These are phyloP conservation scores for Megaptera novaeangliae DNA, from an alignment of 2,113 vertebrate genomes.

Conservation along the genomic window DNA sequence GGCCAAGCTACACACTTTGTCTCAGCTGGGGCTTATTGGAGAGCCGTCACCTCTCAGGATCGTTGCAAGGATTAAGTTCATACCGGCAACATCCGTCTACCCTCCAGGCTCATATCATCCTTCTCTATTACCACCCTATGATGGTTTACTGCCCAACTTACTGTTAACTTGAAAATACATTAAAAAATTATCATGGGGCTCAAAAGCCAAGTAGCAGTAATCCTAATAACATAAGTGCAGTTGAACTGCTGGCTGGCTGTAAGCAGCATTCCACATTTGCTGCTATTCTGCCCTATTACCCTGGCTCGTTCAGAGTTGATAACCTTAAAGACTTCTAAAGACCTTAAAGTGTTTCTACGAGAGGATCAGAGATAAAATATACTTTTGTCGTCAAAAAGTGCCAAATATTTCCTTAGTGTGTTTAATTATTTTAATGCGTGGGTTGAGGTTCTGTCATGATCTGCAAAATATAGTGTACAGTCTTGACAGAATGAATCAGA, in stretches of 20 bases:
- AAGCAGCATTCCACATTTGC: neutral
- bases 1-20: neutral
- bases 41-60: neutral
- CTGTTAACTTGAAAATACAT: neutral
- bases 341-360: neutral
- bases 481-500: conserved; percentile 17
- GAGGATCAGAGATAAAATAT: neutral
- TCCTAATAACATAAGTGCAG: neutral
- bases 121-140: neutral
- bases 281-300: neutral
- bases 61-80: neutral
- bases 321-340: neutral
- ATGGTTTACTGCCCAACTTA: neutral
- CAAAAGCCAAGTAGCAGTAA: neutral
- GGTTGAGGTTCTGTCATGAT: conserved; percentile 31
- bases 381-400: conserved; percentile 6
- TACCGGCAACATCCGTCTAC: neutral
- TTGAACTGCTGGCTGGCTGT: neutral
- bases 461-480: neutral
- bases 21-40: neutral
- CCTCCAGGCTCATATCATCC: neutral
- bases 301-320: neutral
- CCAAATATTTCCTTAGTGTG: neutral
- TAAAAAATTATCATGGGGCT: neutral
- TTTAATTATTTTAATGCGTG: conserved; percentile 32